Base-by-base conservation (phyloP, 2,888 invertebrate genomes). In the Crioceris asparagi region DNA sequence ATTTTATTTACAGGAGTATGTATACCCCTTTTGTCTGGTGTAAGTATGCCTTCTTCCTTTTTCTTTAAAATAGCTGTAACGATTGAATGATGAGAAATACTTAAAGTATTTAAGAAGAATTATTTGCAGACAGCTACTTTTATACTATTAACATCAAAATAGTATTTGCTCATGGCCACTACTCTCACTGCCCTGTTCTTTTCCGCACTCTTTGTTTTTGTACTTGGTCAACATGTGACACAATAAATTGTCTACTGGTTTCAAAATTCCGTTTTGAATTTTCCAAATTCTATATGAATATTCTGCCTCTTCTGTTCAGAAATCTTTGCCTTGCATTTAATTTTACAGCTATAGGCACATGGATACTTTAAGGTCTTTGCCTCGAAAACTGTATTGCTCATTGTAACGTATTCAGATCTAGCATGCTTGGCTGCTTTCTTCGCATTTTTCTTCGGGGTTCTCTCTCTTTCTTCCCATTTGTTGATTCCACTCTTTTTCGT, bases 11-110 rank as follows among this genome's bases (percentile, higher is more conserved):
- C n/a, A n/a, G n/a, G n/a, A 26, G 21, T 19, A 25, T 41, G 38
- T 38, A 33, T 45, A 17, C 45, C 39, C 34, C 41, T 44, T 39
- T 40, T 42, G 31, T 46, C 43, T 12, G 38, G 38, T 6, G 41
- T 15, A 26, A 42, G 7, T 16, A 40, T 25, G 11, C 44, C 35
- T n/a, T 38, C 40, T 36, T 38, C 40, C 19, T n/a, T 36, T 29
- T 40, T 42, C 26, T 42, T 39, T 33, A 11, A 19, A 14, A 40
- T 14, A 17, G 38, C 36, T n/a, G 37, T 39, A 17, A 40, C 36
- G 4, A 45, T 35, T 30, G 42, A 29, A 38, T 36, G 40, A 8
- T 41, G 41, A 15, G 36, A 41, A 3, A 44, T 39, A 29, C 18
- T 35, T 35, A n/a, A n/a, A n/a, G n/a, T n/a, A n/a, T n/a, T n/a